phyloP scores from a whole-genome alignment of 2,797 vertebrate genomes.

The Fundulus diaphanus region DNA sequence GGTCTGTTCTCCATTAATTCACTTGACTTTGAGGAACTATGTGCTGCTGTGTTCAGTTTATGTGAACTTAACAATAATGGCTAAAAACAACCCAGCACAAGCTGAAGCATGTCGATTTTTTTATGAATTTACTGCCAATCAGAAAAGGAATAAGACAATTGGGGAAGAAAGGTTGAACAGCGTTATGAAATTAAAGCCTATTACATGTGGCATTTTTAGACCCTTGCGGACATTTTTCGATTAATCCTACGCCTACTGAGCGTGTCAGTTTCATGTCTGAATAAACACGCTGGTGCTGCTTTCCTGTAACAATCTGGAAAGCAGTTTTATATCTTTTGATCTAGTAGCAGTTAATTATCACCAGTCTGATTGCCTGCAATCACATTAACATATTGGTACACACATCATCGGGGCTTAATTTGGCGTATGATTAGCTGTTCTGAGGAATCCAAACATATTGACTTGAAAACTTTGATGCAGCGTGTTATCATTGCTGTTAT shows the following conservation, averaged over 20 bases:
- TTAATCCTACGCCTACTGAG: not conserved
- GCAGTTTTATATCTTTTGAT: not conserved
- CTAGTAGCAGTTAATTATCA: not conserved
- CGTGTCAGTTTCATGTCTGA: not conserved
- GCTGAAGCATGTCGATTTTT: not conserved
- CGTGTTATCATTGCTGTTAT: not conserved
- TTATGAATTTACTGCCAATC: not conserved
- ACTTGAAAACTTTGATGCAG: not conserved
- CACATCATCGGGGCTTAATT: constrained; percentile 1
- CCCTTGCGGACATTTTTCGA: not conserved
- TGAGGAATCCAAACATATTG: not conserved
- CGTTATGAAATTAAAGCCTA: not conserved
- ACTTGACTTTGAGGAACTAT: no score
- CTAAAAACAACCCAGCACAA: not conserved
- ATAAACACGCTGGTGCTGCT: not conserved
- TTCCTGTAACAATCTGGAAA: not conserved
- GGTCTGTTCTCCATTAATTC: no score
- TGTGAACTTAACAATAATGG: no score
- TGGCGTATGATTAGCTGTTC: not conserved
- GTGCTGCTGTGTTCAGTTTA: no score
- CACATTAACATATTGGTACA: constrained; percentile 8
- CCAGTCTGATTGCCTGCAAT: constrained; percentile 6
- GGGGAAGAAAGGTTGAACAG: not conserved
- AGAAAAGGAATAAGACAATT: not conserved
- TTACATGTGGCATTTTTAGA: not conserved